Evolutionary conservation across 2,888 invertebrate genomes (phyloP), one percentile per base, ranked within the genome.

Genomic region (Phyto melanocephala): DNA sequence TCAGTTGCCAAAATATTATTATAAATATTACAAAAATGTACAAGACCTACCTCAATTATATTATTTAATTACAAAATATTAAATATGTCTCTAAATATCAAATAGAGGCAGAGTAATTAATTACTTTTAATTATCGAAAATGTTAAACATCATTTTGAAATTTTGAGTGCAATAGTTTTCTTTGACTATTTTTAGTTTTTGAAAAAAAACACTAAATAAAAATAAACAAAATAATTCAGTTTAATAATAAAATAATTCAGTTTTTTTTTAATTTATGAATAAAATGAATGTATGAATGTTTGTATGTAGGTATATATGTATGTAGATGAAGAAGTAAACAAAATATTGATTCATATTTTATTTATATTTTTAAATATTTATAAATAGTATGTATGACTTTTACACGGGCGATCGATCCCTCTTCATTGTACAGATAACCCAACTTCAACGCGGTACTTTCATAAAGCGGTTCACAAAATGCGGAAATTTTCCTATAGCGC

Each of bases 21-120:
- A 71, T 13, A 65, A 75, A 62, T 75, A 62, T 62, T 63, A 42
- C 42, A 45, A 81, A 81, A 52, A 67, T 50, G 58, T 76, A 58
- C 71, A 58, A 33, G 70, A 76, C 67, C 76, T 63, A 28, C 65
- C 65, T 13, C 56, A 70, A 65, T 28, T 45, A n/a, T n/a, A 17
- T 37, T 33, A 17, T 47, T 58, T 70, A 52, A 10, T 54, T 6
- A 47, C 22, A 62, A 40, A 50, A 17, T 52, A n/a, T 47, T 22
- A 37, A 72, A 28, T 75, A 13, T 24, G 7, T 20, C 28, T 13
- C 17, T 50, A 6, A 11, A 20, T 40, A 24, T 7, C 13, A 50
- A 24, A 11, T 52, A 40, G 56, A 45, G 35, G 8, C 11, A 63
- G 20, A 11, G 42, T 52, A 42, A 72, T 40, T 62, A 40, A 40